Evolutionary conservation across 2,113 vertebrate species (phyloP).

Genomic region (Oxyura jamaicensis): DNA sequence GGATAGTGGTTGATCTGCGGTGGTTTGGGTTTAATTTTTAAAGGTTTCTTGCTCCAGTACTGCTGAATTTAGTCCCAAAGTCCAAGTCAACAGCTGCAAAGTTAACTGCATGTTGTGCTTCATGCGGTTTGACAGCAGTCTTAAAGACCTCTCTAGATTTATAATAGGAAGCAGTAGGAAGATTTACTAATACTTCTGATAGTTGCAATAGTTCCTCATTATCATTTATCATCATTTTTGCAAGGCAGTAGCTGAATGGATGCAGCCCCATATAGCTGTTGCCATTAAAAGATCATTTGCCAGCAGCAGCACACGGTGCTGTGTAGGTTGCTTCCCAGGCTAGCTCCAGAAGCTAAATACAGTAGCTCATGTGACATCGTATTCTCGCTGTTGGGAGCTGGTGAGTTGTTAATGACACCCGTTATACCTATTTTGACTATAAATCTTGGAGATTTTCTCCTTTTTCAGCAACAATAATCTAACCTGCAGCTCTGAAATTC

Average conservation of each 20-base stretch:
- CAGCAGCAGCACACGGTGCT: slow-evolving; percentile 15
- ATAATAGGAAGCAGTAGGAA: slow-evolving; percentile 31
- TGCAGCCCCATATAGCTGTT: slow-evolving; percentile 18
- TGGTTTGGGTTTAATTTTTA: background rate
- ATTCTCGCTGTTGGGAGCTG: background rate
- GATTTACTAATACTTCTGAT: slow-evolving; percentile 28
- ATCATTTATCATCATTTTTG: slow-evolving; percentile 57
- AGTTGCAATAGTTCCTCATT: slow-evolving; percentile 44
- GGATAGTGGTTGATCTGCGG: background rate
- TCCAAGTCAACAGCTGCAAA: background rate
- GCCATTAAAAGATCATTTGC: slow-evolving; percentile 67
- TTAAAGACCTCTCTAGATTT: slow-evolving; percentile 16
- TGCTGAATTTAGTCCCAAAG: slow-evolving; percentile 1
- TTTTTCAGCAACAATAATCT: background rate
- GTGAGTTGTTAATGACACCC: slow-evolving; percentile 8
- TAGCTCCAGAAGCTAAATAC: slow-evolving; percentile 17
- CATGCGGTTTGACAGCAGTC: background rate
- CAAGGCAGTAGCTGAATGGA: slow-evolving; percentile 6
- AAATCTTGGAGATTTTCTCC: background rate
- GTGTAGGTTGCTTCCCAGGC: slow-evolving; percentile 34
- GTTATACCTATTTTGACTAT: background rate
- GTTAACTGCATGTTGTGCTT: background rate
- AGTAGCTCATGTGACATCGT: background rate
- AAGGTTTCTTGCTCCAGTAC: background rate
- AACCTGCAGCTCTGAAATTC: slow-evolving; percentile 73